These are phyloP conservation scores for Etheostoma perlongum DNA, from an alignment of 2,797 vertebrate genomes.

Conservation along the genomic window DNA sequence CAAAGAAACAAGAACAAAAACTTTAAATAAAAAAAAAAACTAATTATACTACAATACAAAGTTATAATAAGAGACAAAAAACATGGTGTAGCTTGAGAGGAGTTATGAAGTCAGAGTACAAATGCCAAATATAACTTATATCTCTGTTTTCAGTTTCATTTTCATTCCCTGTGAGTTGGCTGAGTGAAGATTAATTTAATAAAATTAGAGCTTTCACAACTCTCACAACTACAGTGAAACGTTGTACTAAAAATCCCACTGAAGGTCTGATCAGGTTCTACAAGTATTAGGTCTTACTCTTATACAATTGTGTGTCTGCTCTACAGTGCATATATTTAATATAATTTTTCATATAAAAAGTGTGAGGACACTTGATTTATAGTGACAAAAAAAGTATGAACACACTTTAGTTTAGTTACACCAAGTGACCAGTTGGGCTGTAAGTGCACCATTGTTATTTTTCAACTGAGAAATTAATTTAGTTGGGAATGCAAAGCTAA, in stretches of 20 bases:
- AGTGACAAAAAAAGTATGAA: not conserved
- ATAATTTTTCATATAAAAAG: not conserved
- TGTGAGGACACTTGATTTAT: not conserved
- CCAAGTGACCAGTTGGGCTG: constrained; percentile 56
- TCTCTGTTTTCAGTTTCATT: not conserved
- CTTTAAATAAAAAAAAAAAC: too few species aligned
- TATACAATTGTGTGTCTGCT: not conserved
- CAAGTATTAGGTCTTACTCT: not conserved
- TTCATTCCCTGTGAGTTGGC: not conserved
- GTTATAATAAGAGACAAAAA: too few species aligned
- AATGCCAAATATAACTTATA: not conserved
- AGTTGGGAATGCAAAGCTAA: not conserved
- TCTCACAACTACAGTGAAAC: not conserved
- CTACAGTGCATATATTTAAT: not conserved
- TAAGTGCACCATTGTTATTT: constrained; percentile 31
- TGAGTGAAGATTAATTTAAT: not conserved
- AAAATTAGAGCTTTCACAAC: not conserved
- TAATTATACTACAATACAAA: too few species aligned
- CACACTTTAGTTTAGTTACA: constrained; percentile 6
- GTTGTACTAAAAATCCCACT: not conserved
- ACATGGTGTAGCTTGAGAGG: not conserved
- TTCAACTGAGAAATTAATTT: not conserved
- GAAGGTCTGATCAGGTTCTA: not conserved
- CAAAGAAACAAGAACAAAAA: too few species aligned
- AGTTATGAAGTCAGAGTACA: not conserved